Base-by-base conservation (phyloP, 2,113 vertebrate genomes). In the Hippotragus niger region DNA sequence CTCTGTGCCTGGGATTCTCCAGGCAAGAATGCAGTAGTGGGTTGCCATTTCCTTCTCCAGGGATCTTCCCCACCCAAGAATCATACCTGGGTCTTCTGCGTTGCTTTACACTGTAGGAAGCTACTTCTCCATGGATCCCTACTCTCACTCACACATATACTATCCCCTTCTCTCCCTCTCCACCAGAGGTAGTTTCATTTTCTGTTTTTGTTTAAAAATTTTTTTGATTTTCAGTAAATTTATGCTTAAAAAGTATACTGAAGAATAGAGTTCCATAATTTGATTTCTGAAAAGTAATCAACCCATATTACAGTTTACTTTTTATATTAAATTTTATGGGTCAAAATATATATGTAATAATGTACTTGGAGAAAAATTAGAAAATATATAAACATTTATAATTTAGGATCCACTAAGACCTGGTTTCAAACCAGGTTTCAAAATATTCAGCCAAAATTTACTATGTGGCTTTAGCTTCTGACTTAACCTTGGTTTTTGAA, bases 401-500 rank as follows among this genome's bases (percentile, higher is more conserved):
- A 95, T 88, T 82, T 62, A 74, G 21, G 21, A 76, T 93, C 27
- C 27, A 62, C 7, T 57, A 81, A 76, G 50, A 5, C 64, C 76
- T 57, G n/a, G 74, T 50, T 67, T 87, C 53, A 52, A 67, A 11
- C n/a, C 19, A 71, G 19, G n/a, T 40, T 78, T 87, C 53, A 64
- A 67, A 14, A 7, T 57, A 33, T 74, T 93, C 78, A 85, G 55
- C 2, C 36, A 87, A 93, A 93, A 64, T 88, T 36, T 78, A 64
- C 55, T 91, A 5, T 60, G 90, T 55, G 58, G 71, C 55, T 95
- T 93, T 29, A 13, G 21, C 50, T 93, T 90, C 53, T 78, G 71
- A 87, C 53, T 92, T 95, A 93, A 76, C 64, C 21, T 74, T 82
- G 81, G 27, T 62, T 88, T 96, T 76, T 57, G 47, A 90, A 95